Evolutionary conservation across 2,888 invertebrate species (phyloP).

Genomic region (Tholera decimalis): DNA sequence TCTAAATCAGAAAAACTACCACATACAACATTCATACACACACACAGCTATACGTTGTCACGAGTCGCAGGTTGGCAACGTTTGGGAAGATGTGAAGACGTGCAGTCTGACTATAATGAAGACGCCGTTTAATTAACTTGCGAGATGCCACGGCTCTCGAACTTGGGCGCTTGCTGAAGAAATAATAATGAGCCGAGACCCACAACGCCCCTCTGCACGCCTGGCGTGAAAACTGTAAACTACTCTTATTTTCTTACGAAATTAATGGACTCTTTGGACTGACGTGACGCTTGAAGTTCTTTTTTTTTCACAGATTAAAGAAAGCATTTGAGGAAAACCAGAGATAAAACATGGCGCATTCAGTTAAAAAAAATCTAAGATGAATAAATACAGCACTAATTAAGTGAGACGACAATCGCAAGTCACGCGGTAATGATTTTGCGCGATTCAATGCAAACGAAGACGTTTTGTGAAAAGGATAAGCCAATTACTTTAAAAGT

Average conservation of each 20-base stretch:
- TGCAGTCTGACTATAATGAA: slow-evolving; percentile 79
- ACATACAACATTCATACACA: slow-evolving; percentile 9
- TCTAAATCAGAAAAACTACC: slow-evolving; percentile 35
- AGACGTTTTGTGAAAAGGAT: too few relatives aligned
- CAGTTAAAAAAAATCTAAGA: too few relatives aligned
- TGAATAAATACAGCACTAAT: too few relatives aligned
- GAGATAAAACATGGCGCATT: too few relatives aligned
- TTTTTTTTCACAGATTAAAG: too few relatives aligned
- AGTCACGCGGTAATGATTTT: too few relatives aligned
- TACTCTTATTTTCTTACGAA: slow-evolving; percentile 57
- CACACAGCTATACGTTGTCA: slow-evolving; percentile 10
- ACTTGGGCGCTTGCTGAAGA: slow-evolving; percentile 76
- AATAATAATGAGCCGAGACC: slow-evolving; percentile 80
- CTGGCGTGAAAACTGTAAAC: slow-evolving; percentile 62
- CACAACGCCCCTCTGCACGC: slow-evolving; percentile 51
- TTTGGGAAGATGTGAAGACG: slow-evolving; percentile 49
- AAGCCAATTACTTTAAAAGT: too few relatives aligned
- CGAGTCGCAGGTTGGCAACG: slow-evolving; percentile 50
- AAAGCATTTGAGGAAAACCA: too few relatives aligned
- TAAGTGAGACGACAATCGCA: too few relatives aligned
- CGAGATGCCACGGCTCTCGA: slow-evolving; percentile 78
- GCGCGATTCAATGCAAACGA: too few relatives aligned
- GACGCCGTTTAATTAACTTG: slow-evolving; percentile 88
- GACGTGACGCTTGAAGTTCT: not conserved
- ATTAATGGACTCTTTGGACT: slow-evolving; percentile 44